These are phyloP conservation scores for Chromis chromis DNA, from an alignment of 2,797 vertebrate species.

Conservation along the genomic window DNA sequence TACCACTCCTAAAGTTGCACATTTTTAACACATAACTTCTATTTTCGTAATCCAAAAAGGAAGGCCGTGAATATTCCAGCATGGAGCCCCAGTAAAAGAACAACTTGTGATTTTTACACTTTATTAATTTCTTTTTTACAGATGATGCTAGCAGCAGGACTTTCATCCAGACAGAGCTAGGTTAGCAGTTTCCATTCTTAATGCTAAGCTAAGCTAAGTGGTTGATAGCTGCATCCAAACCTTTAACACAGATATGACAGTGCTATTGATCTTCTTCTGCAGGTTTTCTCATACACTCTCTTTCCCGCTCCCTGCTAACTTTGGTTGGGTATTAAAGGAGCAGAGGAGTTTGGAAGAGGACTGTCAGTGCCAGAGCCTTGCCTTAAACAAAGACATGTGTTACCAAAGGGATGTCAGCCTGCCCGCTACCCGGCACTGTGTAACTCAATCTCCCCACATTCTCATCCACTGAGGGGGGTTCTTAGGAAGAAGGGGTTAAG, in stretches of 20 bases:
- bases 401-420: conserved; percentile 79
- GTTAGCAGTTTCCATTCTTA: neutral
- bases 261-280: neutral
- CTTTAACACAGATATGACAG: neutral
- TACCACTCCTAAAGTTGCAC: neutral
- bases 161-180: too few species aligned
- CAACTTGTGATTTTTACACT: neutral
- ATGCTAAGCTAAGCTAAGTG: neutral
- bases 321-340: conserved; percentile 54
- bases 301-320: conserved; percentile 46
- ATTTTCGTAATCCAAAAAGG: neutral
- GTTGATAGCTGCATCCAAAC: neutral
- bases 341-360: conserved; percentile 57
- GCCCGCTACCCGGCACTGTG: conserved; percentile 70
- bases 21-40: neutral
- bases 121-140: neutral
- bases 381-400: conserved; percentile 86
- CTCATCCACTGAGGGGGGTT: conserved; percentile 68
- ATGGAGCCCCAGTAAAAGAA: neutral
- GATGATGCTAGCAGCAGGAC: neutral
- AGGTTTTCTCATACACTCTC: conserved; percentile 20
- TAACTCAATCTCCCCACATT: conserved; percentile 80
- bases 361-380: conserved; percentile 69
- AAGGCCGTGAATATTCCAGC: too few species aligned
- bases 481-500: conserved; percentile 77